phyloP scores from a whole-genome alignment of 2,888 invertebrate genomes.

The Brachypalpus laphriformis region DNA sequence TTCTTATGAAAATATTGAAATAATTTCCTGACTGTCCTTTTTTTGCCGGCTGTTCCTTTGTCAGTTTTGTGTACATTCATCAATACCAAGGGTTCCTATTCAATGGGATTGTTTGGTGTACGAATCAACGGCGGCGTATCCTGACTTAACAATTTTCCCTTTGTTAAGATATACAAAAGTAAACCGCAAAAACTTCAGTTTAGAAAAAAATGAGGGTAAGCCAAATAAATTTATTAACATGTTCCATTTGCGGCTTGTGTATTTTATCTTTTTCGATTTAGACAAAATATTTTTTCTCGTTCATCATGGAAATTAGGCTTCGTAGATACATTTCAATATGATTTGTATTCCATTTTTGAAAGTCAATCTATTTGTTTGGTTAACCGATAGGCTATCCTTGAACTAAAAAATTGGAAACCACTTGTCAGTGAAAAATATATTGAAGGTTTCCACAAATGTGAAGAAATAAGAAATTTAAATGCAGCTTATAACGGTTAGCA shows the following conservation, averaged over 20 bases:
- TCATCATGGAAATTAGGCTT: constrained; percentile 1
- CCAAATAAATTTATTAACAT: constrained; percentile 24
- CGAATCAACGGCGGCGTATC: constrained; percentile 6
- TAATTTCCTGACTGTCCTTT: constrained; percentile 39
- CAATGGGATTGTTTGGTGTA: constrained; percentile 4
- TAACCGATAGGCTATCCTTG: neutral
- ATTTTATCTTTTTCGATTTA: constrained; percentile 19
- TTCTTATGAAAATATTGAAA: constrained; percentile 43
- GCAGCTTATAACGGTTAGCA: too few species aligned
- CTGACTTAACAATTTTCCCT: constrained; percentile 22
- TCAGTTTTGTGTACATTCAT: constrained; percentile 16
- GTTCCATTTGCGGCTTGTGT: neutral
- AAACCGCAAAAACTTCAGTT: constrained; percentile 26
- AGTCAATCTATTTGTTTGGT: neutral
- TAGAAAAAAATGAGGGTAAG: neutral
- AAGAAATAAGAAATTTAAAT: neutral
- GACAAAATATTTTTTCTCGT: neutral
- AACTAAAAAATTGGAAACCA: neutral
- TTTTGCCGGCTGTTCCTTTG: constrained; percentile 9
- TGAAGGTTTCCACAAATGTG: neutral
- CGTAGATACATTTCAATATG: too few species aligned
- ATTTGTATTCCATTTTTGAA: too few species aligned
- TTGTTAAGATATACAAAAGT: neutral
- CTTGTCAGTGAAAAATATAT: neutral
- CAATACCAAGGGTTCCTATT: constrained; percentile 2